Conservation (phyloP, 2,888 invertebrate species). For the Spilosoma lubricipeda region DNA sequence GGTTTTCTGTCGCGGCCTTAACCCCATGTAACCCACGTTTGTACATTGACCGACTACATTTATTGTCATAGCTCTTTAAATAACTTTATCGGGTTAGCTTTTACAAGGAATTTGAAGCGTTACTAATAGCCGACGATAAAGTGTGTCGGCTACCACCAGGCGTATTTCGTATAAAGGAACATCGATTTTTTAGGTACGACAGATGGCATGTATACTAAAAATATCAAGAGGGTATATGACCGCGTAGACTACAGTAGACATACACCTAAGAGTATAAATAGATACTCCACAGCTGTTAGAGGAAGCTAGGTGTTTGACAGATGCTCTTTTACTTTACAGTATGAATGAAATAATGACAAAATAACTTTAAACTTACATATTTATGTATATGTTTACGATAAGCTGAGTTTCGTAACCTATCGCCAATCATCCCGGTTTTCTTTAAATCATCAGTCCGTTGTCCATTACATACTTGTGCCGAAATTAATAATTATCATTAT, state of each 20-base stretch:
- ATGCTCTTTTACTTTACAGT: not conserved
- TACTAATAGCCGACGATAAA: constrained; percentile 8
- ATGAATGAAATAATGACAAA: not conserved
- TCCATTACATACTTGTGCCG: not conserved
- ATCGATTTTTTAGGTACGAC: constrained; percentile 4
- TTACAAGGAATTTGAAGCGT: constrained; percentile 6
- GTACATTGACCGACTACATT: not conserved
- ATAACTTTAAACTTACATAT: too few species aligned
- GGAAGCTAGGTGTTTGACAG: constrained; percentile 1
- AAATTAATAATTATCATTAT: not conserved
- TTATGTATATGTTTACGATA: too few species aligned
- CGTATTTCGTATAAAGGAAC: constrained; percentile 9
- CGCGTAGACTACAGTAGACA: constrained; percentile 6
- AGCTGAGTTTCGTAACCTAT: too few species aligned
- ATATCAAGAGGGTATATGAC: constrained; percentile 19
- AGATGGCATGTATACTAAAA: constrained; percentile 12
- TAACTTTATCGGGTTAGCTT: constrained; percentile 12
- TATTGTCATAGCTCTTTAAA: constrained; percentile 5
- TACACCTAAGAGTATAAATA: constrained; percentile 19
- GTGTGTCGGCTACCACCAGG: constrained; percentile 3
- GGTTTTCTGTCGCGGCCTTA: not conserved
- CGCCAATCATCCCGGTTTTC: not conserved
- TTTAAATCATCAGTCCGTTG: not conserved
- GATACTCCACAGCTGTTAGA: constrained; percentile 7
- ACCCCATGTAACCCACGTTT: not conserved